Conservation (phyloP, 2,113 vertebrate species). For the Laterallus jamaicensis region DNA sequence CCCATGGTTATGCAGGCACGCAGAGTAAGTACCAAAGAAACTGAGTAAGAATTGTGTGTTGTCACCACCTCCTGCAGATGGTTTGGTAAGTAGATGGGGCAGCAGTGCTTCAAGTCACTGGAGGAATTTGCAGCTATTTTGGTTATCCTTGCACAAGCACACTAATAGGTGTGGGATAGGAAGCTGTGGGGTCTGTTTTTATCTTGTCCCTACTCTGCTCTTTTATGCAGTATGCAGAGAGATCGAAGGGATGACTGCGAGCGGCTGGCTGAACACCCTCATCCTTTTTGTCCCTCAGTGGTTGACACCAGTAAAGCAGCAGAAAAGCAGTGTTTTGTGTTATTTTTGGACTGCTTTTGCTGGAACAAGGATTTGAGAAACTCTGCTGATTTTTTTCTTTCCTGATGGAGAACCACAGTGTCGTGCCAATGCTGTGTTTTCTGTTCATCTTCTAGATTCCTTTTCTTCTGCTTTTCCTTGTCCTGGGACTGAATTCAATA, state of each 20-base stretch:
- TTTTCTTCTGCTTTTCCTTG: background rate
- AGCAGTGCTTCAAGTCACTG: background rate
- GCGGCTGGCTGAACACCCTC: background rate
- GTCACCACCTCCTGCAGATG: background rate
- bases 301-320: background rate
- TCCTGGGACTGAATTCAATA: background rate
- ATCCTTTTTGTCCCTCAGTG: background rate
- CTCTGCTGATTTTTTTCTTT: background rate
- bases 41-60: background rate
- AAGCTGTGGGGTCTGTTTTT: background rate
- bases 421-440: background rate
- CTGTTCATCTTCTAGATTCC: background rate
- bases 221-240: background rate
- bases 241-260: background rate
- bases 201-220: fast-evolving
- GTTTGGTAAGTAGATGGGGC: background rate
- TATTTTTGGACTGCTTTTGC: background rate
- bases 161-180: background rate
- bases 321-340: background rate
- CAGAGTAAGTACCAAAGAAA: background rate
- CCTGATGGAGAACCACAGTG: background rate
- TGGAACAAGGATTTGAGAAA: background rate
- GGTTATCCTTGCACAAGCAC: background rate
- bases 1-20: background rate
- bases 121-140: background rate